Percentiles rank a stretch among this genome's conserved stretches.
phyloP scores from a whole-genome alignment of 2,888 invertebrate species.

The Cryptus armator region DNA sequence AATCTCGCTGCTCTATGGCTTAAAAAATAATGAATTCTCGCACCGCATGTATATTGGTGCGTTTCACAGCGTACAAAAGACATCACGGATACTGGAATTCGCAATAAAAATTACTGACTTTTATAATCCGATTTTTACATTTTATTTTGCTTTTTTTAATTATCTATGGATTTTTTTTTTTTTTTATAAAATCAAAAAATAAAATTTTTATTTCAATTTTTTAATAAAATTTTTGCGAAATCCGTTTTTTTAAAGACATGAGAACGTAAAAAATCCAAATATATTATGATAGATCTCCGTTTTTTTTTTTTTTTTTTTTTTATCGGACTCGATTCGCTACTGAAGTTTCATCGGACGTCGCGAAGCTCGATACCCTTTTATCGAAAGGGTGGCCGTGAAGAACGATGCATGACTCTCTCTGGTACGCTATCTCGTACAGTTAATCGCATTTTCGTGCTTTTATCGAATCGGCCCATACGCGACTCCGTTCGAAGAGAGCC shows the following conservation, averaged over 20 bases:
- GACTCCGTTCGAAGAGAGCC: slow-evolving; percentile 22
- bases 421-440: slow-evolving; percentile 59
- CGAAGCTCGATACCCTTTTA: slow-evolving; percentile 14
- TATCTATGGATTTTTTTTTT: background rate
- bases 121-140: background rate
- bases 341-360: background rate
- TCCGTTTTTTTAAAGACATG: background rate
- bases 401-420: slow-evolving; percentile 48
- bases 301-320: too few species aligned
- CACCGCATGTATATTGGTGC: background rate
- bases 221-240: background rate
- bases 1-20: slow-evolving; percentile 25
- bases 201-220: too few species aligned
- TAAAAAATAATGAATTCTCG: slow-evolving; percentile 32
- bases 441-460: slow-evolving; percentile 67
- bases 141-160: background rate
- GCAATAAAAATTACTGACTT: background rate
- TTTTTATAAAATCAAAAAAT: background rate
- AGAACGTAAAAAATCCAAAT: background rate
- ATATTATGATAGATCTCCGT: background rate
- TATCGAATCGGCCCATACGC: slow-evolving; percentile 60
- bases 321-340: slow-evolving; percentile 4
- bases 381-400: slow-evolving; percentile 22
- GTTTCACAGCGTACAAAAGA: slow-evolving; percentile 9
- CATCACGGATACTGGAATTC: background rate